A percentile compares a stretch with the other conserved stretches of the same genome.
Evolutionary conservation across 2,113 vertebrate genomes (phyloP).

Genomic region (Pelmatolapia mariae): DNA sequence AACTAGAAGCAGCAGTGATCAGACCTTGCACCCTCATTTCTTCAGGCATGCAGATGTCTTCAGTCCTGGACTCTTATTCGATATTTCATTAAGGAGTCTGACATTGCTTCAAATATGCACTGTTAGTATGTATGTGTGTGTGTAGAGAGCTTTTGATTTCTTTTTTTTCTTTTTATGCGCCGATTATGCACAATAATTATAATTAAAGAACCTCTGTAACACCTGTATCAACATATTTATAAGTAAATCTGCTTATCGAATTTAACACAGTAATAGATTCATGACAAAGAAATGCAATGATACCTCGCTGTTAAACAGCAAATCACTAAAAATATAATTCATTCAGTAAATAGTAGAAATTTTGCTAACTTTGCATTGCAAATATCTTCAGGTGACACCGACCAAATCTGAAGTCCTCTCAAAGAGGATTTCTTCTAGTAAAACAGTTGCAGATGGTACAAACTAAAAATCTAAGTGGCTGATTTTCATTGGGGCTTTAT

Average conservation of each 20-base stretch:
- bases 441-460: background rate
- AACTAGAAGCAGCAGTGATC: background rate
- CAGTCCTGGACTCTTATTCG: background rate
- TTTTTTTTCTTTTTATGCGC: background rate
- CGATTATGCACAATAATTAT: background rate
- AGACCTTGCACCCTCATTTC: background rate
- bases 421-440: background rate
- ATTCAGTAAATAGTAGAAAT: background rate
- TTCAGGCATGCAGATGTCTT: background rate
- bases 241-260: background rate
- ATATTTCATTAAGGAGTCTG: background rate
- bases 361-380: background rate
- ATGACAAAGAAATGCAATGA: background rate
- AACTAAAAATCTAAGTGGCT: background rate
- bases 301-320: background rate
- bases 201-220: background rate
- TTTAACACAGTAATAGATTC: background rate
- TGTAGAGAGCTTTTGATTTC: rapidly evolving
- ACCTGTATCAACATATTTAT: background rate
- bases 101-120: background rate
- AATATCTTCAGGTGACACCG: background rate
- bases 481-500: background rate
- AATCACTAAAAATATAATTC: background rate
- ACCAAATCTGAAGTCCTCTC: background rate
- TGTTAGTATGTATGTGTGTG: background rate